Evolutionary conservation across 2,888 invertebrate genomes (phyloP), one percentile per base, ranked within the genome.

Genomic region (Steinernema carpocapsae): DNA sequence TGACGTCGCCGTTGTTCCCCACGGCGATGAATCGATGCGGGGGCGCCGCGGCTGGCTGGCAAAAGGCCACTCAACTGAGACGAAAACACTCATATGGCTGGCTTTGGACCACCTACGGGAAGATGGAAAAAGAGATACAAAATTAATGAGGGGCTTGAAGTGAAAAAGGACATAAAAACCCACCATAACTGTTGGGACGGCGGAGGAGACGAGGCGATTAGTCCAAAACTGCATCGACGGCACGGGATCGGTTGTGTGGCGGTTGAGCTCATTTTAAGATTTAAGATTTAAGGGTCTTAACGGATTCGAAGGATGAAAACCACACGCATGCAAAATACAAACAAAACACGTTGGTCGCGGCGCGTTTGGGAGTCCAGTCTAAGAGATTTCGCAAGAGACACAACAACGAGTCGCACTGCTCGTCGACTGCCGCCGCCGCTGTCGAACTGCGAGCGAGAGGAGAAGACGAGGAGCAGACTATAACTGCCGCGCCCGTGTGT

Each of bases 371-470:
- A 43, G 14, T 43, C 7, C 12, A 51, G 51, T 10, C 7, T 10
- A 51, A 51, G 51, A 19, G n/a, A 19, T 56, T 26, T 56, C 22
- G 56, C 56, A 56, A 4, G 26, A 6, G 26, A 22, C 3, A 56
- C 19, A 12, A 26, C 56, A 26, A 56, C 56, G 56, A 56, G n/a
- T n/a, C n/a, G n/a, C n/a, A n/a, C n/a, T n/a, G n/a, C n/a, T n/a
- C n/a, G n/a, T n/a, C n/a, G n/a, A n/a, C n/a, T n/a, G n/a, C n/a
- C n/a, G n/a, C n/a, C n/a, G n/a, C n/a, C n/a, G n/a, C n/a, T n/a
- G n/a, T n/a, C n/a, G n/a, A n/a, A n/a, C n/a, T 26, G 56, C 56
- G 56, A 56, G 56, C n/a, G 56, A 56, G 56, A 22, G 56, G 56
- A 22, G 26, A 56, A 22, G 56, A 22, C 56, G 48, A 17, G 26